phyloP scores from a whole-genome alignment of 2,797 vertebrate genomes.

The Adelosebastes latens region DNA sequence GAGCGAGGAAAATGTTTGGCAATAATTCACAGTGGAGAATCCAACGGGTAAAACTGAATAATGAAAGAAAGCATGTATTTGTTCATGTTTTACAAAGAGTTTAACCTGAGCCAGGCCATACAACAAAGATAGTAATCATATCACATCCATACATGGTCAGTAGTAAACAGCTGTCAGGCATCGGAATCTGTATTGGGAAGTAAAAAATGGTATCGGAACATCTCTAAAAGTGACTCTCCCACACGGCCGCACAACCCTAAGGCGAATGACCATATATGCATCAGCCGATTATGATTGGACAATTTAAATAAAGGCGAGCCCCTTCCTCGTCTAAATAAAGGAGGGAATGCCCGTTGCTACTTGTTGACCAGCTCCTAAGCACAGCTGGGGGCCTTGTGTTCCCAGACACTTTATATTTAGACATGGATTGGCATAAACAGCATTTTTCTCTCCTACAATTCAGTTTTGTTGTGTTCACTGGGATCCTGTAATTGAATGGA shows the following conservation, averaged over 20 bases:
- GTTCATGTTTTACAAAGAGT: too few relatives aligned
- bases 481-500: slow-evolving; percentile 60
- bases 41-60: too few relatives aligned
- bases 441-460: slow-evolving; percentile 2
- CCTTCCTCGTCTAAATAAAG: slow-evolving; percentile 2
- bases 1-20: accelerated
- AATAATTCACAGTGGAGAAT: too few relatives aligned
- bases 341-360: not conserved
- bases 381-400: slow-evolving; percentile 51
- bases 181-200: too few relatives aligned
- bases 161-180: too few relatives aligned
- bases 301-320: not conserved
- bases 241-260: too few relatives aligned
- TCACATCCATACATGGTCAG: too few relatives aligned
- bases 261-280: not conserved
- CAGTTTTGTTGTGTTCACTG: slow-evolving; percentile 27
- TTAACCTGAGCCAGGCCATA: too few relatives aligned
- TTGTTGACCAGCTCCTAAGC: slow-evolving; percentile 26
- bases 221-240: too few relatives aligned
- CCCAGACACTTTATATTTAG: slow-evolving; percentile 64
- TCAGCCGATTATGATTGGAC: not conserved
- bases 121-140: too few relatives aligned
- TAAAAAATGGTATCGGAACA: too few relatives aligned
- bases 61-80: too few relatives aligned
- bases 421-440: slow-evolving; percentile 51